Conservation (phyloP, 2,888 invertebrate genomes). For the Choristoneura rosaceana region DNA sequence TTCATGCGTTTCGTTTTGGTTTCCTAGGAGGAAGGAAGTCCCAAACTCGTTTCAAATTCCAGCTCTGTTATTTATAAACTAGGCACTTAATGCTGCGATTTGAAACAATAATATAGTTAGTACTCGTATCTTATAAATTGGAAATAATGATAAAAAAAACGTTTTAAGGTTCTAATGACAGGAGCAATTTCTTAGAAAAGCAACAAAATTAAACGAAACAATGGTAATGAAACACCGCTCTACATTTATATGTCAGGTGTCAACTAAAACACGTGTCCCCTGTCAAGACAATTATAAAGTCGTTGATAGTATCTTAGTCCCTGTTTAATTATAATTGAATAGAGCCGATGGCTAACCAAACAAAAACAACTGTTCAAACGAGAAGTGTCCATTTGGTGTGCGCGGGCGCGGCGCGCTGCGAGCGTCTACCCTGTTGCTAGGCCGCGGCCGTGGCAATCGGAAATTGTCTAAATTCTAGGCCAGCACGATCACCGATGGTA, state of each 20-base stretch:
- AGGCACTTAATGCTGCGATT: too few species aligned
- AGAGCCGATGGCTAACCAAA: neutral
- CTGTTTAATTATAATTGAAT: conserved; percentile 20
- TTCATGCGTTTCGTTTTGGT: too few species aligned
- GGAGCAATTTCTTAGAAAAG: neutral
- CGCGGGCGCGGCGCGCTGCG: conserved; percentile 30
- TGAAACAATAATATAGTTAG: too few species aligned
- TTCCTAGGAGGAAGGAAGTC: too few species aligned
- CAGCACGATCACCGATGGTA: conserved; percentile 59
- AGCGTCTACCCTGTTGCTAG: conserved; percentile 44
- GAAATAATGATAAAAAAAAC: too few species aligned
- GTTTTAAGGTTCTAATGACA: neutral
- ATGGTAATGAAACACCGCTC: neutral
- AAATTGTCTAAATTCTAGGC: conserved; percentile 82
- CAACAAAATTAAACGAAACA: conserved; percentile 1
- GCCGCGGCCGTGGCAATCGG: conserved; percentile 69
- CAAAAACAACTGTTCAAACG: conserved; percentile 33
- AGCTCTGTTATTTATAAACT: too few species aligned
- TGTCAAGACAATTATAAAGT: conserved; percentile 12
- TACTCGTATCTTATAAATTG: too few species aligned
- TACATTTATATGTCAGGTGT: neutral
- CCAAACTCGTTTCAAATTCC: too few species aligned
- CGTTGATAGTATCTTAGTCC: conserved; percentile 11
- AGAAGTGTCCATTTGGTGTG: conserved; percentile 24
- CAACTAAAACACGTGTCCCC: conserved; percentile 1